Conservation (phyloP, 2,113 vertebrate species). For the Camelus dromedarius region DNA sequence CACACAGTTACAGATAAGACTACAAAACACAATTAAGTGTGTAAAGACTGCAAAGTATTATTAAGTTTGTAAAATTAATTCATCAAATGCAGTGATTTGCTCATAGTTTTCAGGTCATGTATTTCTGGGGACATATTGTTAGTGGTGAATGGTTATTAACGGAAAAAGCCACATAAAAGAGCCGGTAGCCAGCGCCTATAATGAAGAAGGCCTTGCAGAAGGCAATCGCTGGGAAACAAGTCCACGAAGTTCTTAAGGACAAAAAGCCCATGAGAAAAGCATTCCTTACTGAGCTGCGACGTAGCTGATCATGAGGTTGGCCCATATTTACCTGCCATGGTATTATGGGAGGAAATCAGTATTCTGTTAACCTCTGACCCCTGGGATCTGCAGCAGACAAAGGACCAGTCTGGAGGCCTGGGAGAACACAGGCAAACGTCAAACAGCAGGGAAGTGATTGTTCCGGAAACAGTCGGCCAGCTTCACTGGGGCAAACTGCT, state of each 20-base stretch:
- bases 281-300: conserved; percentile 67
- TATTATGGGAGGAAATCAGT: conserved; percentile 72
- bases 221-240: conserved; percentile 54
- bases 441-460: conserved; percentile 73
- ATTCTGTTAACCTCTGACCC: conserved; percentile 82
- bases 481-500: conserved; percentile 73
- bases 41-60: conserved; percentile 22
- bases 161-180: conserved; percentile 11
- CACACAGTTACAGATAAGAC: conserved; percentile 45
- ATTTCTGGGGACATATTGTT: conserved; percentile 21
- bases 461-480: conserved; percentile 72
- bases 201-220: neutral
- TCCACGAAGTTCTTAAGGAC: conserved; percentile 55
- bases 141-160: neutral
- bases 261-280: conserved; percentile 70
- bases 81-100: conserved; percentile 57
- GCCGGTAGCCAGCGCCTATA: neutral
- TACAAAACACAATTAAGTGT: conserved; percentile 69
- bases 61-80: conserved; percentile 60
- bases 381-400: conserved; percentile 73
- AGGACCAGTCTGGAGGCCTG: conserved; percentile 73
- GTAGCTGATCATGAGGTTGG: conserved; percentile 58
- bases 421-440: conserved; percentile 78
- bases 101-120: neutral
- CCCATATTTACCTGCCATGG: conserved; percentile 77